Conservation (phyloP, 2,888 invertebrate genomes). For the Chrysina gloriosa region DNA sequence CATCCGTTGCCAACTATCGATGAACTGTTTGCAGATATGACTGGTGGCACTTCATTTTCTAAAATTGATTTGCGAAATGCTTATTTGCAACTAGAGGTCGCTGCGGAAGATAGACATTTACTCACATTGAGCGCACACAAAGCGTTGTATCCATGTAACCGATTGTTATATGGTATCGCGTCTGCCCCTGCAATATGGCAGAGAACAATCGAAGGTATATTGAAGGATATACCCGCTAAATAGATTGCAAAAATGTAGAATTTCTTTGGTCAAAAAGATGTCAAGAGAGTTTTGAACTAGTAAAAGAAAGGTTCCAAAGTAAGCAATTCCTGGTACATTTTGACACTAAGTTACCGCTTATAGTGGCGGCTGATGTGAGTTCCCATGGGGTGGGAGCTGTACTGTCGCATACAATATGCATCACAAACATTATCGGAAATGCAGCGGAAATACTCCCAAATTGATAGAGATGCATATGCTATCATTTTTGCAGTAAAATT, state of each 20-base stretch:
- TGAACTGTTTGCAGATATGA: constrained; percentile 49
- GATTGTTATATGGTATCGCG: constrained; percentile 55
- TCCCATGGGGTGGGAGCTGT: constrained; percentile 55
- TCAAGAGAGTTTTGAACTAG: constrained; percentile 48
- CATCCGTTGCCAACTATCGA: constrained; percentile 48
- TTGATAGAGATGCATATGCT: constrained; percentile 38
- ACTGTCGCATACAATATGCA: constrained; percentile 59
- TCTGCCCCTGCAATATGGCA: constrained; percentile 57
- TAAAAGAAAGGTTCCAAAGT: constrained; percentile 51
- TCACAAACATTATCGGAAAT: constrained; percentile 54
- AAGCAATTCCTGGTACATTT: constrained; percentile 51
- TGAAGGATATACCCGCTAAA: constrained; percentile 54
- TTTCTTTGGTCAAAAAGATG: constrained; percentile 51
- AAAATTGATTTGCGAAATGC: constrained; percentile 53
- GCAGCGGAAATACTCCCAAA: constrained; percentile 50
- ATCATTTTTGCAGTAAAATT: constrained; percentile 41
- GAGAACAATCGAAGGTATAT: constrained; percentile 52
- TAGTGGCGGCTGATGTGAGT: constrained; percentile 52
- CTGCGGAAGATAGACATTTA: constrained; percentile 52
- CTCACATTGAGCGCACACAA: constrained; percentile 57
- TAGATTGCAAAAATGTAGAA: constrained; percentile 48
- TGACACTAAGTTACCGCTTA: constrained; percentile 51
- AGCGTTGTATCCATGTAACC: constrained; percentile 55
- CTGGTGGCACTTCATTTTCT: constrained; percentile 48
- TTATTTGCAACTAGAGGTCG: constrained; percentile 56